Evolutionary conservation across 2,113 vertebrate genomes (phyloP).

Genomic region (Malurus alboscapulatus): DNA sequence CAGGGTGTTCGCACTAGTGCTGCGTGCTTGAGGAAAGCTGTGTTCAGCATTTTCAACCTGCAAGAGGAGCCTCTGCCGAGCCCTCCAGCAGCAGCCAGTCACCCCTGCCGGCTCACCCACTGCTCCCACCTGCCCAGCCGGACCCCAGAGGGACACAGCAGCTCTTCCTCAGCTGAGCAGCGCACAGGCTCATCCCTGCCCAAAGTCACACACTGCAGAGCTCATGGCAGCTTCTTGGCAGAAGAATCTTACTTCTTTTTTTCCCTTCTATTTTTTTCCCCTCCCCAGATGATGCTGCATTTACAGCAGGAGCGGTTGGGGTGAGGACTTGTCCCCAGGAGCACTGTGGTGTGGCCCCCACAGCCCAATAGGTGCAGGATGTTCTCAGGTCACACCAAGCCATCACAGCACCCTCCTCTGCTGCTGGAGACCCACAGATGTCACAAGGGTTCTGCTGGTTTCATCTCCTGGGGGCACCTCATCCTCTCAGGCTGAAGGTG

Average conservation of each 20-base stretch:
- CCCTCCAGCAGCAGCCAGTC: not conserved
- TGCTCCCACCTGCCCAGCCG: not conserved
- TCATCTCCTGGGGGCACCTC: not conserved
- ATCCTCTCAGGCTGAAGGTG: rapidly evolving
- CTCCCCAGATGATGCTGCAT: not conserved
- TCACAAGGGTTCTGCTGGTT: not conserved
- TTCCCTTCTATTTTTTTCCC: not conserved
- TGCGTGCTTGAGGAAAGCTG: not conserved
- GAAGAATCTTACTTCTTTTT: not conserved
- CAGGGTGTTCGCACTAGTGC: not conserved
- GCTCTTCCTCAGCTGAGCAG: not conserved
- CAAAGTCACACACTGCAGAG: constrained; percentile 37
- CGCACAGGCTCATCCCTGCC: not conserved
- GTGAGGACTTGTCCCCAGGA: not conserved
- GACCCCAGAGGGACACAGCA: not conserved
- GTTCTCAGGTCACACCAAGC: not conserved
- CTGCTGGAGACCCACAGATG: rapidly evolving
- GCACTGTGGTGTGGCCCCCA: rapidly evolving
- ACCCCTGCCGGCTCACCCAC: not conserved
- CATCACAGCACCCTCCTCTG: not conserved
- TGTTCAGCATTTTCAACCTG: not conserved
- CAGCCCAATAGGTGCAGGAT: rapidly evolving
- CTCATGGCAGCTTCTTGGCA: constrained; percentile 50
- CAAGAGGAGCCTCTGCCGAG: not conserved
- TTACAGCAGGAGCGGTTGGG: not conserved